These are phyloP conservation scores for Murina feae DNA, from an alignment of 2,113 vertebrate genomes.

Conservation along the genomic window DNA sequence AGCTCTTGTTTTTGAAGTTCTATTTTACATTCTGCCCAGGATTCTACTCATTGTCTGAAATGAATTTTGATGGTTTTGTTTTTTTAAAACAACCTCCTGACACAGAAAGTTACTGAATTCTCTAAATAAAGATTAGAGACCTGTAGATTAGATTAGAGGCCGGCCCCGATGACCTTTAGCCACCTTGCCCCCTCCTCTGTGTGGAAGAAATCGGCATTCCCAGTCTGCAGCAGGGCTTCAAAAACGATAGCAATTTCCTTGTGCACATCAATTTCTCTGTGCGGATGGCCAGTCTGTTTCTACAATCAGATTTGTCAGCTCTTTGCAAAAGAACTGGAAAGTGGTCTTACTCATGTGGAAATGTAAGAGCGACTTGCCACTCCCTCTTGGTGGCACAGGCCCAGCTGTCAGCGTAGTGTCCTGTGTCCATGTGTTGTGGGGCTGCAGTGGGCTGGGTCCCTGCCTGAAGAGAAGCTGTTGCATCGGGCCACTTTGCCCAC, in stretches of 20 bases:
- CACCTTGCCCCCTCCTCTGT: neutral
- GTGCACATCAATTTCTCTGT: slow-evolving; percentile 35
- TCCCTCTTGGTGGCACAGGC: neutral
- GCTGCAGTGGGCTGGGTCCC: neutral
- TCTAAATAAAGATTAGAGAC: slow-evolving; percentile 23
- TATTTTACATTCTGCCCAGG: slow-evolving; percentile 38
- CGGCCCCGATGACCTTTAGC: neutral
- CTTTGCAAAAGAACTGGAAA: slow-evolving; percentile 37
- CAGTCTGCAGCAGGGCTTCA: neutral
- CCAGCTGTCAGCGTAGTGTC: neutral
- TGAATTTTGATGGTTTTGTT: neutral
- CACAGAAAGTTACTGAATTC: slow-evolving; percentile 18
- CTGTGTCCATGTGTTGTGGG: neutral
- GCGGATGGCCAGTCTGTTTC: neutral
- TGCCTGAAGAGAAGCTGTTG: neutral
- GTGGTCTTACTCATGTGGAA: slow-evolving; percentile 43
- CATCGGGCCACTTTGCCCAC: neutral
- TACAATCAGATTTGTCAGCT: slow-evolving; percentile 59
- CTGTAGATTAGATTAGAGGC: too few species aligned
- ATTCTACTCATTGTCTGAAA: neutral
- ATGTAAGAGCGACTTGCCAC: slow-evolving; percentile 19
- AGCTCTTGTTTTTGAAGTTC: slow-evolving; percentile 8
- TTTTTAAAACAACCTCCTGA: slow-evolving; percentile 20
- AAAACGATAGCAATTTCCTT: slow-evolving; percentile 11
- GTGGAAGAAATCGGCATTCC: neutral